A percentile compares a stretch with the other conserved stretches of the same genome.
phyloP scores from a whole-genome alignment of 2,113 vertebrate species.

The Podarcis muralis region DNA sequence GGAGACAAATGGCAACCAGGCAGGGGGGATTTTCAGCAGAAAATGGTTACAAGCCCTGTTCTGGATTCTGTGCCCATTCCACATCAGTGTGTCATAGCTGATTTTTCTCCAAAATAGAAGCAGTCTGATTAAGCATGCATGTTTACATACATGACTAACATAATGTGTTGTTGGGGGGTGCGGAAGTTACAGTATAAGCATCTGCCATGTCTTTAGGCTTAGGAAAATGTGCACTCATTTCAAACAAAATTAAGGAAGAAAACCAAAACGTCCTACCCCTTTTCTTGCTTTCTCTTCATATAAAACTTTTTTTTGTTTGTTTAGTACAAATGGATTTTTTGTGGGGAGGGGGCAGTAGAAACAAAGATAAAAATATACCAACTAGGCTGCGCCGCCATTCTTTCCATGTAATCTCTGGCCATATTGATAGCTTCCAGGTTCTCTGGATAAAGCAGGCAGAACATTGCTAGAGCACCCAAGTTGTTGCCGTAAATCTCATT shows the following conservation, averaged over 20 bases:
- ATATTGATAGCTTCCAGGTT: conserved; percentile 87
- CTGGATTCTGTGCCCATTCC: not conserved
- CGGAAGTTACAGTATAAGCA: not conserved
- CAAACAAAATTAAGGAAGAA: not conserved
- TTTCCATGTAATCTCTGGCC: conserved; percentile 97
- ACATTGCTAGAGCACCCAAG: conserved; percentile 92
- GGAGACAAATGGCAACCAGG: not conserved
- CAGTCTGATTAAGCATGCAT: not conserved
- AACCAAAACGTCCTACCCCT: not conserved
- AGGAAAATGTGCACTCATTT: not conserved
- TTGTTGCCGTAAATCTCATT: conserved; percentile 99
- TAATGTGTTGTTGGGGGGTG: not conserved
- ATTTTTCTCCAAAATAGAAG: not conserved
- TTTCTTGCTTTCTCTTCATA: not conserved
- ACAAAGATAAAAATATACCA: conserved; percentile 91
- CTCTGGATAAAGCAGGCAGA: conserved; percentile 93
- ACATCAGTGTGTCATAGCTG: not conserved
- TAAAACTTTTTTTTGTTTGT: not conserved
- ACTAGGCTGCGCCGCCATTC: conserved; percentile 99
- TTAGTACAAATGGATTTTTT: conserved; percentile 27
- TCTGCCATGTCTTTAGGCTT: not conserved
- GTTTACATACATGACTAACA: not conserved
- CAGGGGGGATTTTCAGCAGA: not conserved
- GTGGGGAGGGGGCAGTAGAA: conserved; percentile 57
- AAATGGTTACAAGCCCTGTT: not conserved